Evolutionary conservation across 2,113 vertebrate species (phyloP).

Genomic region (Oncorhynchus nerka): DNA sequence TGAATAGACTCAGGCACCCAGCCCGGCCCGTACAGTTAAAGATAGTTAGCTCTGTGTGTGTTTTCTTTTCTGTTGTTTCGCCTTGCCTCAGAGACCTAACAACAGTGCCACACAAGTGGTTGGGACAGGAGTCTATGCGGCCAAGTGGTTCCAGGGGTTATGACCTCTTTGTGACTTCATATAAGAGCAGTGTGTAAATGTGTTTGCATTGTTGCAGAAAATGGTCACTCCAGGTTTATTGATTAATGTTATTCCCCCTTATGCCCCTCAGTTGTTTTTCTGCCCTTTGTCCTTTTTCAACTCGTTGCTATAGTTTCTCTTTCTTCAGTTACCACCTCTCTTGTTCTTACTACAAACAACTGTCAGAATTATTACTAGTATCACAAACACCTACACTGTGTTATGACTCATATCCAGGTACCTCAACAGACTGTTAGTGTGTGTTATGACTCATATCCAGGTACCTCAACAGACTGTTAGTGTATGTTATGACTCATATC

Average conservation of each 20-base stretch:
- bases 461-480: no score
- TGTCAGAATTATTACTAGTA: slow-evolving; percentile 7
- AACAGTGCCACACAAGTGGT: slow-evolving; percentile 57
- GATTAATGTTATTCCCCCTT: slow-evolving; percentile 18
- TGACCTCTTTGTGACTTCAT: slow-evolving; percentile 43
- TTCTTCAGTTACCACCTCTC: background rate
- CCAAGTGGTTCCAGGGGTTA: slow-evolving; percentile 25
- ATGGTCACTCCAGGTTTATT: slow-evolving; percentile 18
- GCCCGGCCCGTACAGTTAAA: slow-evolving; percentile 45
- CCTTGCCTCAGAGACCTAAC: slow-evolving; percentile 49
- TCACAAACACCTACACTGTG: background rate
- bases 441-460: no score
- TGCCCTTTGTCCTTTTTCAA: slow-evolving; percentile 4
- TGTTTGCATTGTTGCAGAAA: slow-evolving; percentile 22
- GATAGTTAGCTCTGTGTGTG: slow-evolving; percentile 30
- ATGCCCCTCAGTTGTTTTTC: slow-evolving; percentile 18
- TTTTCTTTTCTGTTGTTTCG: slow-evolving; percentile 52
- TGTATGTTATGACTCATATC: no score
- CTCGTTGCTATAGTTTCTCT: slow-evolving; percentile 7
- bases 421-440: background rate
- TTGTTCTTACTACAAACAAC: slow-evolving; percentile 12
- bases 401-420: slow-evolving; percentile 37
- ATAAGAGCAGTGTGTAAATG: slow-evolving; percentile 32
- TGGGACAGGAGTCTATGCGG: slow-evolving; percentile 28
- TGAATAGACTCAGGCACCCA: slow-evolving; percentile 46